Evolutionary conservation across 2,797 vertebrate genomes (phyloP).

Genomic region (Myoxocephalus aenaeus): DNA sequence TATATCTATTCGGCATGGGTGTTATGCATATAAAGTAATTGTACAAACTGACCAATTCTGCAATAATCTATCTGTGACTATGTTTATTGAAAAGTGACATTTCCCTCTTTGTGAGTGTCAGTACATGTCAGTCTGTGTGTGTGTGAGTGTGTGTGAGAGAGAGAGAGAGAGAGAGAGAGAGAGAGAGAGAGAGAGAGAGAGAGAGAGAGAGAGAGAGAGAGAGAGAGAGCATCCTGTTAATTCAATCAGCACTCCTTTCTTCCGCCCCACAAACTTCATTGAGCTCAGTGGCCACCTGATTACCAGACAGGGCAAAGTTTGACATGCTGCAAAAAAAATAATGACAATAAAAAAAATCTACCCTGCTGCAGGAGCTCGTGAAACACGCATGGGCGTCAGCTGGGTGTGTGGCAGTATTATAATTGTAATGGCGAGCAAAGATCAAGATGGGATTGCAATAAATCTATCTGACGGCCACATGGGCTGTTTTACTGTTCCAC

Average conservation of each 20-base stretch:
- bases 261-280: conserved; percentile 69
- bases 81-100: conserved; percentile 26
- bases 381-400: conserved; percentile 45
- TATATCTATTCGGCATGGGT: conserved; percentile 13
- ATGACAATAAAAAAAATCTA: neutral
- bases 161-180: neutral
- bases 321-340: conserved; percentile 29
- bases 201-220: neutral
- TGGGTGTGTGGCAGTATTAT: conserved; percentile 33
- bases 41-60: conserved; percentile 25
- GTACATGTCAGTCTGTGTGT: neutral
- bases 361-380: conserved; percentile 29
- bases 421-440: conserved; percentile 45
- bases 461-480: conserved; percentile 14
- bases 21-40: neutral
- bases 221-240: conserved; percentile 31
- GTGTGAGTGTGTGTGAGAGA: neutral
- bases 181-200: neutral
- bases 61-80: conserved; percentile 10
- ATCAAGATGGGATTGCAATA: conserved; percentile 26
- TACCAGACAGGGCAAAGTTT: conserved; percentile 55
- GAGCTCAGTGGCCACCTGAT: conserved; percentile 50
- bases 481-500: neutral
- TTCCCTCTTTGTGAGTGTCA: conserved; percentile 5
- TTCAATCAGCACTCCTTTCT: conserved; percentile 51